A percentile compares a stretch with the other conserved stretches of the same genome.
Evolutionary conservation across 2,888 invertebrate species (phyloP).

Genomic region (Colletes collaris): DNA sequence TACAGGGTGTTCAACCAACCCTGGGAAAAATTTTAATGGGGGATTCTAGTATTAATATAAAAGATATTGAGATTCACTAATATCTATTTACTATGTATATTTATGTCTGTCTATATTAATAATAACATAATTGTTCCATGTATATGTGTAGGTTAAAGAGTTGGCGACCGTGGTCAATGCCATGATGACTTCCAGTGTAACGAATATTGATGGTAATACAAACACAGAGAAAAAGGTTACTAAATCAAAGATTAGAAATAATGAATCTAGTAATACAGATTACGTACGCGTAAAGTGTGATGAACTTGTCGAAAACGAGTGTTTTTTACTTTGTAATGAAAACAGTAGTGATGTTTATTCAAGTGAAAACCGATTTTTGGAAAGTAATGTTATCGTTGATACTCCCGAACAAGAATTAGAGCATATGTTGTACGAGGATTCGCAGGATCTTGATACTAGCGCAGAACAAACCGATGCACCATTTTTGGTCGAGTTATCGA

Average conservation of each 20-base stretch:
- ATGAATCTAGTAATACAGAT: slow-evolving; percentile 38
- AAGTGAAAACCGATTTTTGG: slow-evolving; percentile 47
- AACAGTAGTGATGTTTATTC: slow-evolving; percentile 37
- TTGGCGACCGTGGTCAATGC: slow-evolving; percentile 76
- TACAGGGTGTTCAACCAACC: no score
- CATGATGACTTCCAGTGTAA: slow-evolving; percentile 68
- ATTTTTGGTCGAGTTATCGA: slow-evolving; percentile 13
- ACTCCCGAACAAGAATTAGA: slow-evolving; percentile 60
- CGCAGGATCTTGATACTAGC: slow-evolving; percentile 33
- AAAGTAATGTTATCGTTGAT: slow-evolving; percentile 42
- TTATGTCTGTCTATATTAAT: neutral
- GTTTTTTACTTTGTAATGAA: slow-evolving; percentile 31
- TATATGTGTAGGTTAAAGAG: slow-evolving; percentile 74
- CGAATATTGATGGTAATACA: slow-evolving; percentile 28
- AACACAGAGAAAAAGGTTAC: slow-evolving; percentile 34
- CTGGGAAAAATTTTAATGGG: no score
- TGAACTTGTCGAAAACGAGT: slow-evolving; percentile 45
- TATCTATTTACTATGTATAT: neutral
- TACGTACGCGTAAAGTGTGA: slow-evolving; percentile 41
- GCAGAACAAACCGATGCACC: slow-evolving; percentile 14
- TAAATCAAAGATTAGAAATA: slow-evolving; percentile 33
- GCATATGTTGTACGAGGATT: slow-evolving; percentile 64
- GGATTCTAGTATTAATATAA: neutral
- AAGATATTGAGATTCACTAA: neutral
- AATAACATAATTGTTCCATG: slow-evolving; percentile 26